Evolutionary conservation across 2,888 invertebrate genomes (phyloP).

Genomic region (Eucriotettix oculatus): DNA sequence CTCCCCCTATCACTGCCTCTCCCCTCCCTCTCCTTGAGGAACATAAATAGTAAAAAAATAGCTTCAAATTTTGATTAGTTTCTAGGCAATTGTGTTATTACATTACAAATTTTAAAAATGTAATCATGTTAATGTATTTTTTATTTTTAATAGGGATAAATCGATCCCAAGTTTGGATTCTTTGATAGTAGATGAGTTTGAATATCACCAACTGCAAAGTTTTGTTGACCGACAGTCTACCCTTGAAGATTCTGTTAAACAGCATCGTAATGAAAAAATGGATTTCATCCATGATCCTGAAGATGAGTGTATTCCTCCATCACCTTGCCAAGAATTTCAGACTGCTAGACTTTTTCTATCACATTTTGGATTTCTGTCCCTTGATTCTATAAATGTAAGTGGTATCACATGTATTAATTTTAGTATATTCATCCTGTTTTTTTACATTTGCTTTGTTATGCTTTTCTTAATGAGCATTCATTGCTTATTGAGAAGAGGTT

Average conservation of each 20-base stretch:
- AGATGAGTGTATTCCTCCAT: slow-evolving; percentile 57
- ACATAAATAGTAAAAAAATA: no score
- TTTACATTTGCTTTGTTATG: no score
- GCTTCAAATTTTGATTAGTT: no score
- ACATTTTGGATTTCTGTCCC: slow-evolving; percentile 77
- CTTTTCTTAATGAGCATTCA: no score
- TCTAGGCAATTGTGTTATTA: no score
- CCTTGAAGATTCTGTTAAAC: slow-evolving; percentile 20
- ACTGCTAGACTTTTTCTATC: slow-evolving; percentile 88
- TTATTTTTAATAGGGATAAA: slow-evolving; percentile 45
- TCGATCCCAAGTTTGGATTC: slow-evolving; percentile 80
- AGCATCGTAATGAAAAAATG: slow-evolving; percentile 2
- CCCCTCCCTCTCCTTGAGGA: no score
- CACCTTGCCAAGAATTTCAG: slow-evolving; percentile 82
- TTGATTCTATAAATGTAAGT: slow-evolving; percentile 18
- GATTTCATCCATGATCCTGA: slow-evolving; percentile 22
- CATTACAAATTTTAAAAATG: no score
- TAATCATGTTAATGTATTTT: slow-evolving; percentile 17
- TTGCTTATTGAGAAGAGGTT: no score
- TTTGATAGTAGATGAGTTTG: slow-evolving; percentile 39
- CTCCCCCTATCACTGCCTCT: no score
- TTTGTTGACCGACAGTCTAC: slow-evolving; percentile 54
- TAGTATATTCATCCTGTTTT: no score
- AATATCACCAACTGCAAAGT: slow-evolving; percentile 50
- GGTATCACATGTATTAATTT: no score